These are phyloP conservation scores for Chloroceryle amazona DNA, from an alignment of 2,797 vertebrate species.

Conservation along the genomic window DNA sequence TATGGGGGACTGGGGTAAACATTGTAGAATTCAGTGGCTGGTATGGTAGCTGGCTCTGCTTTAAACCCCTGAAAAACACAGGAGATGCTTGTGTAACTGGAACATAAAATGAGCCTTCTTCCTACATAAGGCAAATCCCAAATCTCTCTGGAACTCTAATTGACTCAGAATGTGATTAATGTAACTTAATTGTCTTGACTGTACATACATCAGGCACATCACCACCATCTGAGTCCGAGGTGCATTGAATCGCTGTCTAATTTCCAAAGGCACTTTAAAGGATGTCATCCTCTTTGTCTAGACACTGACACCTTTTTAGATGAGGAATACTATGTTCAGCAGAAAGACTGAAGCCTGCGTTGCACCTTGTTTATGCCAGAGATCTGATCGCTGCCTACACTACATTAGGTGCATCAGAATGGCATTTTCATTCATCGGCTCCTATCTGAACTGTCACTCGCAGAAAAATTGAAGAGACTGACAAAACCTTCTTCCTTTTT, in stretches of 20 bases:
- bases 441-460: slow-evolving; percentile 57
- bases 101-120: slow-evolving; percentile 63
- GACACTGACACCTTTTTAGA: slow-evolving; percentile 66
- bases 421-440: slow-evolving; percentile 61
- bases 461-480: slow-evolving; percentile 43
- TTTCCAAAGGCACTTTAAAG: slow-evolving; percentile 71
- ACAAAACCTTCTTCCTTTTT: slow-evolving; percentile 46
- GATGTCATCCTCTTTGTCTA: slow-evolving; percentile 67
- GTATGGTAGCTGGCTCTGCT: background rate
- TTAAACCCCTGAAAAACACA: slow-evolving; percentile 28
- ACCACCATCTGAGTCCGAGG: slow-evolving; percentile 67
- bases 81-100: slow-evolving; percentile 48
- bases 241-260: slow-evolving; percentile 57
- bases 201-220: slow-evolving; percentile 73
- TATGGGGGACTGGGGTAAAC: background rate
- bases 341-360: background rate
- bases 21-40: background rate
- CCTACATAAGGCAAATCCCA: slow-evolving; percentile 63
- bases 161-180: slow-evolving; percentile 78
- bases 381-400: slow-evolving; percentile 45
- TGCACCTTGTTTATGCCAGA: slow-evolving; percentile 55
- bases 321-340: slow-evolving; percentile 43
- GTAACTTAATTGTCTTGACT: slow-evolving; percentile 78
- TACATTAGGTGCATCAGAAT: slow-evolving; percentile 24
- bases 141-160: slow-evolving; percentile 71